Conservation (phyloP, 2,888 invertebrate genomes). For the Athrips mouffetella region DNA sequence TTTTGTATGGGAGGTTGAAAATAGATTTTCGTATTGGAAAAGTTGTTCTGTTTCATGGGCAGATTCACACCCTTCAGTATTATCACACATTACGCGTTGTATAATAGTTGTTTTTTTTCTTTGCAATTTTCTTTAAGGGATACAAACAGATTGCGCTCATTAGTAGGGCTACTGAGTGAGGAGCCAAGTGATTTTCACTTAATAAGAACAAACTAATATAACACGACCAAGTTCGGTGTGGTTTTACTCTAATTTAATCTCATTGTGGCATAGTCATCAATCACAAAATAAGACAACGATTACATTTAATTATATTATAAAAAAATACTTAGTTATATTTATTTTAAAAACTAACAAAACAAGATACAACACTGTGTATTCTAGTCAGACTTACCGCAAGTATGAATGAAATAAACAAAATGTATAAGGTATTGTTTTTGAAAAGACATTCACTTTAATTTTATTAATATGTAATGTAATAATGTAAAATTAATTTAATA, state of each 20-base stretch:
- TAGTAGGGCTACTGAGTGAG: neutral
- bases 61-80: too few species aligned
- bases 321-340: neutral
- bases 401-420: constrained; percentile 1
- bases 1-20: too few species aligned
- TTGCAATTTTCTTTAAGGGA: too few species aligned
- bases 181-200: neutral
- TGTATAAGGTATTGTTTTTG: constrained; percentile 9
- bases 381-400: constrained; percentile 16
- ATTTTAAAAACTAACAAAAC: neutral
- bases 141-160: neutral
- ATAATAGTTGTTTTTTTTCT: too few species aligned
- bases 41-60: too few species aligned
- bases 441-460: constrained; percentile 17
- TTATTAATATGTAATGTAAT: constrained; percentile 20
- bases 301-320: neutral
- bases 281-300: constrained; percentile 4
- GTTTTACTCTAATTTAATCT: neutral
- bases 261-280: neutral
- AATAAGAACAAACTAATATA: neutral
- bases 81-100: too few species aligned
- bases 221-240: too few species aligned
- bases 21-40: too few species aligned
- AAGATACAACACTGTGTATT: constrained; percentile 3
- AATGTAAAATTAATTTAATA: neutral